phyloP scores from a whole-genome alignment of 2,797 vertebrate species.

The Chaunax sp. region DNA sequence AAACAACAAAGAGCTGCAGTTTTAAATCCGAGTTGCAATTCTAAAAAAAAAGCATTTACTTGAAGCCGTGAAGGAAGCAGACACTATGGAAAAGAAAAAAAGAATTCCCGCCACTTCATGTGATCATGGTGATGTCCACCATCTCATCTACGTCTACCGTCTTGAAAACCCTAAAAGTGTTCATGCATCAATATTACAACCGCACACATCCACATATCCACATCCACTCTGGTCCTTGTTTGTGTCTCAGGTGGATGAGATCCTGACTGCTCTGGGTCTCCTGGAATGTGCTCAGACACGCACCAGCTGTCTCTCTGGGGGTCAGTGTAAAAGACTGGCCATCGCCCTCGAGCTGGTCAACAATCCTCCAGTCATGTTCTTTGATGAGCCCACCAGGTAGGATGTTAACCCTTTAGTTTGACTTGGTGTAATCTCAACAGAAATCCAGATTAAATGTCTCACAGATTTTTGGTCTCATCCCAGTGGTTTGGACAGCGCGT shows the following conservation, averaged over 20 bases:
- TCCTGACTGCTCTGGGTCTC: conserved; percentile 95
- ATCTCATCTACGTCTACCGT: no score
- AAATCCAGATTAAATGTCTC: not conserved
- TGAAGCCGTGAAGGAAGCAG: no score
- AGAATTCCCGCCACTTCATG: no score
- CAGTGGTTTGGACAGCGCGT: conserved; percentile 96
- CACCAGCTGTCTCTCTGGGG: conserved; percentile 91
- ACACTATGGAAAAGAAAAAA: no score
- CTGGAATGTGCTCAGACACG: conserved; percentile 94
- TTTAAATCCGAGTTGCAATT: no score
- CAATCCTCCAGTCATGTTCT: conserved; percentile 99
- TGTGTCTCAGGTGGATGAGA: conserved; percentile 91
- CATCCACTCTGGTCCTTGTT: conserved; percentile 4
- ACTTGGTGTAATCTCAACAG: not conserved
- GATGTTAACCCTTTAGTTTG: not conserved
- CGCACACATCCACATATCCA: no score
- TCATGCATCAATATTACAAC: no score
- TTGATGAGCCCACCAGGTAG: conserved; percentile 98
- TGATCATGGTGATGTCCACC: no score
- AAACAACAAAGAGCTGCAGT: no score
- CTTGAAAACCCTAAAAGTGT: no score
- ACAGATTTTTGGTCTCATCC: not conserved
- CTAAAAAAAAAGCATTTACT: no score
- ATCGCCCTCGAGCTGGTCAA: conserved; percentile 98
- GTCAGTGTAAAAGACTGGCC: conserved; percentile 96